Conservation (phyloP, 2,888 invertebrate genomes). For the Philaethria dido region DNA sequence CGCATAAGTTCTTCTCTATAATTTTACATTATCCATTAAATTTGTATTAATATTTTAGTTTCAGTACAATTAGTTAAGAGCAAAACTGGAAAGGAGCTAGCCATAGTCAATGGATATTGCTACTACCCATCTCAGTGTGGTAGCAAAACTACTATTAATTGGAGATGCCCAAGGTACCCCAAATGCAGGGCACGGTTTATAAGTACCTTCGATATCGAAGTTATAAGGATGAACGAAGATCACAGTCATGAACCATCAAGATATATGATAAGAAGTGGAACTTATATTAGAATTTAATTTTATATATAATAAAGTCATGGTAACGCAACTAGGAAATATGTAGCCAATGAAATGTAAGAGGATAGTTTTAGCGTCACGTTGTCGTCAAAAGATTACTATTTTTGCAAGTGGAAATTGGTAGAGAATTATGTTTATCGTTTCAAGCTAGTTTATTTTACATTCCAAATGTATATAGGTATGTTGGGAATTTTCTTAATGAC, state of each 20-base stretch:
- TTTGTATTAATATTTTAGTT: not conserved
- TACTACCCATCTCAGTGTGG: constrained; percentile 38
- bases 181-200: constrained; percentile 41
- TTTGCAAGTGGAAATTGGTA: no score
- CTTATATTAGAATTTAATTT: constrained; percentile 37
- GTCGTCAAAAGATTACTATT: no score
- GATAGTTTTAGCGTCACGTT: no score
- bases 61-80: constrained; percentile 46
- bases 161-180: constrained; percentile 43
- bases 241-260: constrained; percentile 41
- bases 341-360: no score
- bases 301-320: no score
- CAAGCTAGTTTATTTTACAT: no score
- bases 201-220: not conserved
- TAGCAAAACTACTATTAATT: constrained; percentile 25
- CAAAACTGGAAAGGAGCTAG: constrained; percentile 41
- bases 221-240: not conserved
- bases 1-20: no score
- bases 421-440: no score
- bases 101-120: constrained; percentile 42
- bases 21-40: no score
- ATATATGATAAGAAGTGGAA: constrained; percentile 40
- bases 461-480: no score
- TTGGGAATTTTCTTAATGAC: no score
- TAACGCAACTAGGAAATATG: no score